Evolutionary conservation across 2,113 vertebrate species (phyloP).

Genomic region (Percina caprodes): DNA sequence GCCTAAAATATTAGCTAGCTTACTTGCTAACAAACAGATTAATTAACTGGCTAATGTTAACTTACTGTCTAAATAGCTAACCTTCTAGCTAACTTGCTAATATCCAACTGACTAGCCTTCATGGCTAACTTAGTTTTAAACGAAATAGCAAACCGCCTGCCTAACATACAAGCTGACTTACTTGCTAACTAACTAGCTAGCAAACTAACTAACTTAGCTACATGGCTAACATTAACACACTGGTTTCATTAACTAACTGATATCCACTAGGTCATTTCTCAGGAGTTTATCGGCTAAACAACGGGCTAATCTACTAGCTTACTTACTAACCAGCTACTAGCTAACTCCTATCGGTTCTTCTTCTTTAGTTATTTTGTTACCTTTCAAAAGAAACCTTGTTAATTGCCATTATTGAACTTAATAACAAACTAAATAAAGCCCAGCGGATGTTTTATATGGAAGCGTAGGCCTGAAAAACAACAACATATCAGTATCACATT

Average conservation of each 20-base stretch:
- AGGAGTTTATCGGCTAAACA: neutral
- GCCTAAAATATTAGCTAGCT: neutral
- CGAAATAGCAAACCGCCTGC: no score
- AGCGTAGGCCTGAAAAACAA: no score
- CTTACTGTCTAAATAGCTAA: neutral
- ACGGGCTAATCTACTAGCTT: neutral
- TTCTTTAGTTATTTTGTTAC: neutral
- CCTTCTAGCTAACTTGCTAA: no score
- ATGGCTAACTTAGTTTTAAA: no score
- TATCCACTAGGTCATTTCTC: neutral
- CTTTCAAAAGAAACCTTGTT: neutral
- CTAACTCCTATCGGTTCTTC: neutral
- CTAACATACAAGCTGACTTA: neutral
- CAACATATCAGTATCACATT: no score
- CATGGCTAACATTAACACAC: neutral
- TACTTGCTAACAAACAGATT: neutral
- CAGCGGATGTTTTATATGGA: no score
- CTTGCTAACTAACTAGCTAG: neutral
- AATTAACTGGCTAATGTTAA: neutral
- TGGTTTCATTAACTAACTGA: neutral
- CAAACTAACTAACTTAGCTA: neutral
- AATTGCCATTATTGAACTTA: neutral
- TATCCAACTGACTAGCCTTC: neutral
- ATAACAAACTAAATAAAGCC: neutral
- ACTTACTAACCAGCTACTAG: neutral